These are phyloP conservation scores for Cisticola juncidis DNA, from an alignment of 2,113 vertebrate genomes.

Conservation along the genomic window DNA sequence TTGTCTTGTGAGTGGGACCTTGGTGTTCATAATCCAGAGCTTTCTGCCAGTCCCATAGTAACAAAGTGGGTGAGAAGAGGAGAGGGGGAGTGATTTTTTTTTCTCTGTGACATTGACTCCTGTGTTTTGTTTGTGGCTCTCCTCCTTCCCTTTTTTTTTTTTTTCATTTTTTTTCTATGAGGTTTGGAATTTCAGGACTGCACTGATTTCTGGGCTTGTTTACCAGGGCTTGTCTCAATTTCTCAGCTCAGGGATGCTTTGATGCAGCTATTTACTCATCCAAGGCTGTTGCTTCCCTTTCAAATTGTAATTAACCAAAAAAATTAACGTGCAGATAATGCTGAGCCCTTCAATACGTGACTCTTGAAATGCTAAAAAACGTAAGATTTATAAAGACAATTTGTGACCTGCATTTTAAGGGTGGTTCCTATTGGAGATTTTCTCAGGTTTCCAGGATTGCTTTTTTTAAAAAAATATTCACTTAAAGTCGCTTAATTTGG, in stretches of 20 bases:
- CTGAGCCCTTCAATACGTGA: neutral
- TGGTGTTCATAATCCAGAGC: constrained; percentile 4
- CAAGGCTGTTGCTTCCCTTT: neutral
- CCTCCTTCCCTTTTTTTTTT: neutral
- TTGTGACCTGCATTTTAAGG: neutral
- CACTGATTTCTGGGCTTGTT: neutral
- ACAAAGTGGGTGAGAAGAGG: constrained; percentile 49
- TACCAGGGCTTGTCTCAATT: neutral
- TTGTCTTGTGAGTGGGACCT: constrained; percentile 49
- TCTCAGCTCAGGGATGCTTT: neutral
- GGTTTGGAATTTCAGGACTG: neutral
- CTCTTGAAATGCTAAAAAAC: neutral
- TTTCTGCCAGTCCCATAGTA: constrained; percentile 30
- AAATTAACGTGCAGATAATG: neutral
- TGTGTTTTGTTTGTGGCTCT: neutral
- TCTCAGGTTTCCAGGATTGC: neutral
- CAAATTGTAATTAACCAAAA: neutral
- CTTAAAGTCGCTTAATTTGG: neutral
- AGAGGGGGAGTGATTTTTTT: neutral
- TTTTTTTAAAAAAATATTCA: neutral
- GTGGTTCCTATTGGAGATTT: neutral
- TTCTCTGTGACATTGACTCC: neutral
- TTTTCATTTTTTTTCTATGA: neutral
- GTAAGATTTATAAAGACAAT: neutral
- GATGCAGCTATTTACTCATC: neutral